Conservation (phyloP, 2,888 invertebrate genomes). For the Atethmia centrago region DNA sequence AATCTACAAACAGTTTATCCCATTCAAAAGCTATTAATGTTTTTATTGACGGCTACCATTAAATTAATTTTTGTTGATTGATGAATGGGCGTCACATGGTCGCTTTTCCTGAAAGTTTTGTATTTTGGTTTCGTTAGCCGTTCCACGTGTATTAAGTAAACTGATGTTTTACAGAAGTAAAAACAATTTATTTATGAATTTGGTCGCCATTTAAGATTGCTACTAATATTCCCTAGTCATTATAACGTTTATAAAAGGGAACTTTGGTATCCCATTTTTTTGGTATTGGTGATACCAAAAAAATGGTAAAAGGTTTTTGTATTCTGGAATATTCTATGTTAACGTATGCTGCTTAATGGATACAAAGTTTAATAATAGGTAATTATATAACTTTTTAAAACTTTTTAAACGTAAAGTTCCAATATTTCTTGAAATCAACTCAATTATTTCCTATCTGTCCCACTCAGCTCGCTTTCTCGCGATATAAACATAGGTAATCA, state of each 20-base stretch:
- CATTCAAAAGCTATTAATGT: constrained; percentile 4
- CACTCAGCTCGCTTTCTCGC: constrained; percentile 9
- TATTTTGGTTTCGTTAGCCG: background rate
- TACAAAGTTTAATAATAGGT: background rate
- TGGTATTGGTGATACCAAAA: too few relatives aligned
- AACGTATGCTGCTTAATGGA: background rate
- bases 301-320: background rate
- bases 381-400: background rate
- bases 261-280: background rate
- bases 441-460: constrained; percentile 44
- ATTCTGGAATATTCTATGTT: background rate
- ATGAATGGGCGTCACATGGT: constrained; percentile 2
- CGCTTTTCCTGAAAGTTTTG: background rate
- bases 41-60: constrained; percentile 1
- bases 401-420: background rate
- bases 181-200: background rate
- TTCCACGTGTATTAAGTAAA: background rate
- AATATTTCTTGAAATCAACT: constrained; percentile 2
- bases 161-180: background rate
- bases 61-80: constrained; percentile 22
- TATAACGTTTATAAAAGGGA: too few relatives aligned
- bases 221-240: too few relatives aligned
- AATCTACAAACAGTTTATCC: constrained; percentile 1
- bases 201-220: background rate
- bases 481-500: constrained; percentile 48